A percentile compares a stretch with the other conserved stretches of the same genome.
Evolutionary conservation across 2,113 vertebrate species (phyloP).

Genomic region (Speoplatyrhinus poulsoni): DNA sequence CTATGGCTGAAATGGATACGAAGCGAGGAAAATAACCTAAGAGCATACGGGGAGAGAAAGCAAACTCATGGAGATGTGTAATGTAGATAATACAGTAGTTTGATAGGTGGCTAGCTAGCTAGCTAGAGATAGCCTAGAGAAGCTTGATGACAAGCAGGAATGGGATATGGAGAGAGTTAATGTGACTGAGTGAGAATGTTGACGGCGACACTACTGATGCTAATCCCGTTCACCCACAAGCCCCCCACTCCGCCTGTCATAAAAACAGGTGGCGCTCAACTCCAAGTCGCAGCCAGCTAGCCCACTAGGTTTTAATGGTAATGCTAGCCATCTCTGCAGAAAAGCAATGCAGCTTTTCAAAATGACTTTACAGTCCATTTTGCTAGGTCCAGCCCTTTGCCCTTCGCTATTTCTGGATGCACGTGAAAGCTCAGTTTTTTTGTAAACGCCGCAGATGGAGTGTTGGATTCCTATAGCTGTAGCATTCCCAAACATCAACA

Average conservation of each 20-base stretch:
- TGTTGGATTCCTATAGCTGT: not conserved
- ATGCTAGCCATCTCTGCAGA: slow-evolving; percentile 53
- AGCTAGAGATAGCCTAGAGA: not conserved
- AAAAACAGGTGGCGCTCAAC: slow-evolving; percentile 65
- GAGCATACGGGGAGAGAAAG: too few species aligned
- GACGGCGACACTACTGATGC: slow-evolving; percentile 31
- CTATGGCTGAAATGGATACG: not conserved
- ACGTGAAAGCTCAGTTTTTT: not conserved
- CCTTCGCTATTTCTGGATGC: slow-evolving; percentile 65
- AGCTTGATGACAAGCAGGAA: not conserved
- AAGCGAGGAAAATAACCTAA: too few species aligned
- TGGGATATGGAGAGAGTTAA: slow-evolving; percentile 12
- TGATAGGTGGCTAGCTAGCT: not conserved
- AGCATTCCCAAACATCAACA: not conserved
- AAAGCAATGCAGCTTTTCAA: slow-evolving; percentile 18
- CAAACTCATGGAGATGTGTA: too few species aligned
- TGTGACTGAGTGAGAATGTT: slow-evolving; percentile 20
- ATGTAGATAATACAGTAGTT: not conserved
- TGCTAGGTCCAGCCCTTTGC: slow-evolving; percentile 42
- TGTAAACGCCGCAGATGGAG: too few species aligned
- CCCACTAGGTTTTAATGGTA: slow-evolving; percentile 2
- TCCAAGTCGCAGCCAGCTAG: slow-evolving; percentile 27
- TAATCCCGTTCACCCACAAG: slow-evolving; percentile 32
- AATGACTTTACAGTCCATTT: slow-evolving; percentile 59
- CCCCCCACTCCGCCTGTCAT: slow-evolving; percentile 31